A percentile compares a stretch with the other conserved stretches of the same genome.
Conservation (phyloP, 2,797 vertebrate species). For the Thunnus albacares region DNA sequence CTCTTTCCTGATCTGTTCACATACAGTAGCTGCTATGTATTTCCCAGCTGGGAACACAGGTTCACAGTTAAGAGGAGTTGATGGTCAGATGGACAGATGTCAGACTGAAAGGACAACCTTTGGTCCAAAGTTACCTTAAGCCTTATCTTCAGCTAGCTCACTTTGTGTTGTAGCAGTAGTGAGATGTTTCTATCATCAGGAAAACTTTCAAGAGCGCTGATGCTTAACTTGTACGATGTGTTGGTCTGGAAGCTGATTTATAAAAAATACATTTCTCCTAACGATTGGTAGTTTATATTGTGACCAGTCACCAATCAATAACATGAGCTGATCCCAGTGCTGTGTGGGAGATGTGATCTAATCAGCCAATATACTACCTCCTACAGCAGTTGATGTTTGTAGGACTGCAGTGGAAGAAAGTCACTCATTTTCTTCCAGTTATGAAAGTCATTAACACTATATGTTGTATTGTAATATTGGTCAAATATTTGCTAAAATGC, state of each 20-base stretch:
- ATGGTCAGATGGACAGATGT: background rate
- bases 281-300: background rate
- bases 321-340: background rate
- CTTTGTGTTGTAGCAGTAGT: background rate
- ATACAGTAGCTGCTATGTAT: background rate
- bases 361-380: no score
- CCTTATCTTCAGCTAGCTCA: background rate
- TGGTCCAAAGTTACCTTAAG: no score
- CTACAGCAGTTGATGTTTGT: background rate
- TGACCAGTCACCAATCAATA: background rate
- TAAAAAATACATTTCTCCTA: no score
- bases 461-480: background rate
- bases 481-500: background rate
- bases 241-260: no score
- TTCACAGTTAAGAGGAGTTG: background rate
- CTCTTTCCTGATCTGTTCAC: background rate
- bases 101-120: background rate
- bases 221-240: background rate
- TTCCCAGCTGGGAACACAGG: background rate
- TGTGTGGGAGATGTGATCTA: background rate
- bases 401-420: background rate
- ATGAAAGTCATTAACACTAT: background rate
- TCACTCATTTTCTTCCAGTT: background rate
- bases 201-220: no score
- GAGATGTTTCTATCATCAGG: background rate